phyloP scores from a whole-genome alignment of 2,113 vertebrate species.

The Petroica traversi region DNA sequence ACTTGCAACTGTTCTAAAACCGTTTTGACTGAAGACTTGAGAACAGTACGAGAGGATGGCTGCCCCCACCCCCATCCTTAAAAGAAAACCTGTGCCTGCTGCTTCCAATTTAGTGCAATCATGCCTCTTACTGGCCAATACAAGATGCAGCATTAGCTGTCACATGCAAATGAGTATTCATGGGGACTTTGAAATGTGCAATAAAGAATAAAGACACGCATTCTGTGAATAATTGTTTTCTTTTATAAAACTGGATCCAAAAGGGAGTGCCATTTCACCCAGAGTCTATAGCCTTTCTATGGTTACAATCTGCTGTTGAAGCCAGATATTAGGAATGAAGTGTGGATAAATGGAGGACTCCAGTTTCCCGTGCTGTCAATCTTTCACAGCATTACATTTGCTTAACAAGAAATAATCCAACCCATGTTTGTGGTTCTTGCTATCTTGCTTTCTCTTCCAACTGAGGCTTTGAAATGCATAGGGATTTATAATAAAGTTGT shows the following conservation, averaged over 20 bases:
- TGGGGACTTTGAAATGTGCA: conserved; percentile 68
- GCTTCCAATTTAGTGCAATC: conserved; percentile 82
- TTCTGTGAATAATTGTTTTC: conserved; percentile 69
- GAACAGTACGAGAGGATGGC: conserved; percentile 73
- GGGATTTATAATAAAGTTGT: neutral
- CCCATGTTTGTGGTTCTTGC: conserved; percentile 28
- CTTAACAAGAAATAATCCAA: conserved; percentile 53
- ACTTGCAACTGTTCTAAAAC: conserved; percentile 77
- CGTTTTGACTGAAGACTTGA: conserved; percentile 64
- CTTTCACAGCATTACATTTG: conserved; percentile 43
- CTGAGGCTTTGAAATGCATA: conserved; percentile 2
- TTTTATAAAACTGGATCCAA: conserved; percentile 61
- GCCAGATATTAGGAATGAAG: conserved; percentile 64
- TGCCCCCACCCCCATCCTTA: conserved; percentile 71
- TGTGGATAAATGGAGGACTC: conserved; percentile 64
- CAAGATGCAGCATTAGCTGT: conserved; percentile 78
- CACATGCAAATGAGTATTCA: conserved; percentile 69
- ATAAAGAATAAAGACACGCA: conserved; percentile 64
- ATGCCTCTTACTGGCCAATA: conserved; percentile 81
- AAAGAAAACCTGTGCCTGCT: conserved; percentile 75
- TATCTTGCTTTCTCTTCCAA: conserved; percentile 49
- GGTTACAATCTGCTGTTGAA: conserved; percentile 61
- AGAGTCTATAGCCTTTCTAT: conserved; percentile 55
- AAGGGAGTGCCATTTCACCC: conserved; percentile 63
- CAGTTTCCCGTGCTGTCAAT: conserved; percentile 49